Conservation (phyloP, 2,797 vertebrate species). For the Vipera latastei region DNA sequence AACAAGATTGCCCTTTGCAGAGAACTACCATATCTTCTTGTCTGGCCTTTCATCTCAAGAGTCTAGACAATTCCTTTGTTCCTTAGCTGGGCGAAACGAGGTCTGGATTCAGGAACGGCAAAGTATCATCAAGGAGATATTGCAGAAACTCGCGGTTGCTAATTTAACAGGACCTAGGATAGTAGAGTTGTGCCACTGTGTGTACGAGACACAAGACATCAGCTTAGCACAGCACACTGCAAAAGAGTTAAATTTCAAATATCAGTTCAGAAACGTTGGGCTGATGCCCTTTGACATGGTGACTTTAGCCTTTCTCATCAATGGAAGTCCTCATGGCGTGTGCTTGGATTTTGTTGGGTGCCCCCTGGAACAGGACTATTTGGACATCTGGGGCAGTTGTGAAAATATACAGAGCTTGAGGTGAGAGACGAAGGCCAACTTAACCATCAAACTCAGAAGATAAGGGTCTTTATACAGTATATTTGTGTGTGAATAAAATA, state of each 20-base stretch:
- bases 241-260: conserved; percentile 64
- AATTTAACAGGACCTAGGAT: conserved; percentile 85
- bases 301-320: conserved; percentile 77
- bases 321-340: conserved; percentile 62
- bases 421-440: conserved; percentile 64
- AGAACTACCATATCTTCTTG: conserved; percentile 81
- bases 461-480: background rate
- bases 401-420: conserved; percentile 77
- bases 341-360: conserved; percentile 84
- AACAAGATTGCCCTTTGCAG: conserved; percentile 74
- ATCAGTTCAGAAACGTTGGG: conserved; percentile 83
- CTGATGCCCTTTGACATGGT: conserved; percentile 78
- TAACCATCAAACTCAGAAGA: background rate
- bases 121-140: conserved; percentile 65
- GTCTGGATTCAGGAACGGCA: conserved; percentile 75
- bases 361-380: conserved; percentile 77
- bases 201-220: conserved; percentile 79
- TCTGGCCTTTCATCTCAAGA: conserved; percentile 80
- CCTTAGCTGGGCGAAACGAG: conserved; percentile 62
- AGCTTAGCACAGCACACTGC: conserved; percentile 70
- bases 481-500: background rate
- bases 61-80: conserved; percentile 72
- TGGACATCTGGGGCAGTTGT: conserved; percentile 78
- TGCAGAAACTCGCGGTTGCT: conserved; percentile 71
- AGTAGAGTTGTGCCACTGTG: conserved; percentile 82